phyloP scores from a whole-genome alignment of 1,140 invertebrate species.

The Panagrolaimus sp. region DNA sequence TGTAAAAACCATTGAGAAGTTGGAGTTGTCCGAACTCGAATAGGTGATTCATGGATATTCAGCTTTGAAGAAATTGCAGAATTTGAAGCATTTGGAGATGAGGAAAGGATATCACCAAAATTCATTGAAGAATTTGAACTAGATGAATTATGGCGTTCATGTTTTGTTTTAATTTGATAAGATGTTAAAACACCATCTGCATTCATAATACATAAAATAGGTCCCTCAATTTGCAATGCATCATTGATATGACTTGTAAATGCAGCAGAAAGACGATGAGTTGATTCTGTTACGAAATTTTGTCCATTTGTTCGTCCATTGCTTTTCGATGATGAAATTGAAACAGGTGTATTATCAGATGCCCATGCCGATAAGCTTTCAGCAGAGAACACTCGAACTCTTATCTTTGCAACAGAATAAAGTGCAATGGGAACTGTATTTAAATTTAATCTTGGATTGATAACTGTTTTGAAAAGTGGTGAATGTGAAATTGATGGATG shows the following conservation, averaged over 20 bases:
- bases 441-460: conserved; percentile 44
- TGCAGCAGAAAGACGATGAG: not conserved
- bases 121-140: conserved; percentile 22
- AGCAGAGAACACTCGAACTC: conserved; percentile 45
- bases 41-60: conserved; percentile 23
- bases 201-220: conserved; percentile 29
- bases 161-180: conserved; percentile 25
- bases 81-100: conserved; percentile 11
- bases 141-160: conserved; percentile 23
- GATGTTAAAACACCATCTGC: conserved; percentile 30
- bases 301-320: not conserved
- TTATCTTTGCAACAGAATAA: conserved; percentile 46
- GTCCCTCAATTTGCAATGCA: not conserved
- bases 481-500: conserved; percentile 29
- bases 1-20: conserved; percentile 28
- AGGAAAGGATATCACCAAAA: conserved; percentile 17
- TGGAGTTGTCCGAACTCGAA: conserved; percentile 24
- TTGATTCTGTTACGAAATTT: not conserved
- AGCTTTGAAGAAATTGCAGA: not conserved
- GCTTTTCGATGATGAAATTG: not conserved
- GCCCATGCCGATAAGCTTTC: conserved; percentile 56
- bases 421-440: conserved; percentile 40
- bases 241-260: conserved; percentile 1
- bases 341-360: conserved; percentile 44
- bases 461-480: conserved; percentile 30